phyloP scores from a whole-genome alignment of 2,888 invertebrate species.

The Hemithea aestivaria region DNA sequence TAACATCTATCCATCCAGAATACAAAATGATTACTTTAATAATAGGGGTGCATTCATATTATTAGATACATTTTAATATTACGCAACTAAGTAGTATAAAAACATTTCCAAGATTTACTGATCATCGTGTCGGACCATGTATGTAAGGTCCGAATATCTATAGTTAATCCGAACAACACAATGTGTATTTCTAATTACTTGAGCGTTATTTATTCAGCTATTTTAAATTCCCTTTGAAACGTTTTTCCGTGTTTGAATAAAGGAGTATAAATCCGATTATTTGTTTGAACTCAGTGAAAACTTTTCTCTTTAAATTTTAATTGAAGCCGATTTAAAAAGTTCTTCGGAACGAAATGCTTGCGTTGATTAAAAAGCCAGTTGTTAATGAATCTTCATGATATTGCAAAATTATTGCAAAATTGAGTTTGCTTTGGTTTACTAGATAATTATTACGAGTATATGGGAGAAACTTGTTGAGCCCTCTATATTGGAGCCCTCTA shows the following conservation, averaged over 20 bases:
- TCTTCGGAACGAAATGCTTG: slow-evolving; percentile 7
- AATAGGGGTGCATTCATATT: too few species aligned
- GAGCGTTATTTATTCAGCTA: not conserved
- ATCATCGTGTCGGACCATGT: too few species aligned
- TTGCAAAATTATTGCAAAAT: slow-evolving; percentile 8
- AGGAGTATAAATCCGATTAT: slow-evolving; percentile 10
- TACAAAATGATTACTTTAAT: too few species aligned
- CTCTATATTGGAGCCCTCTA: too few species aligned
- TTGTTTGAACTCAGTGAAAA: slow-evolving; percentile 10
- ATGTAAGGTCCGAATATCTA: too few species aligned
- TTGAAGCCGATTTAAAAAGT: slow-evolving; percentile 11
- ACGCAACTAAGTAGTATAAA: too few species aligned
- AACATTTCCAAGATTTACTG: too few species aligned
- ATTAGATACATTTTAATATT: too few species aligned
- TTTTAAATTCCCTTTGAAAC: slow-evolving; percentile 1
- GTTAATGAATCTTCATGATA: slow-evolving; percentile 10
- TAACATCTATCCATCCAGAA: too few species aligned
- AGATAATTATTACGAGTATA: slow-evolving; percentile 3
- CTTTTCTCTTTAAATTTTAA: slow-evolving; percentile 12
- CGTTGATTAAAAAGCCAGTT: slow-evolving; percentile 15
- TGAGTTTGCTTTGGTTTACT: slow-evolving; percentile 8
- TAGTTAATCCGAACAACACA: too few species aligned
- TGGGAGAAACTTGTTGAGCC: not conserved
- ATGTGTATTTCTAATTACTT: too few species aligned
- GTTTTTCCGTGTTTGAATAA: slow-evolving; percentile 9